These are phyloP conservation scores for Zaprionus inermis DNA, from an alignment of 1,140 invertebrate species.

Conservation along the genomic window DNA sequence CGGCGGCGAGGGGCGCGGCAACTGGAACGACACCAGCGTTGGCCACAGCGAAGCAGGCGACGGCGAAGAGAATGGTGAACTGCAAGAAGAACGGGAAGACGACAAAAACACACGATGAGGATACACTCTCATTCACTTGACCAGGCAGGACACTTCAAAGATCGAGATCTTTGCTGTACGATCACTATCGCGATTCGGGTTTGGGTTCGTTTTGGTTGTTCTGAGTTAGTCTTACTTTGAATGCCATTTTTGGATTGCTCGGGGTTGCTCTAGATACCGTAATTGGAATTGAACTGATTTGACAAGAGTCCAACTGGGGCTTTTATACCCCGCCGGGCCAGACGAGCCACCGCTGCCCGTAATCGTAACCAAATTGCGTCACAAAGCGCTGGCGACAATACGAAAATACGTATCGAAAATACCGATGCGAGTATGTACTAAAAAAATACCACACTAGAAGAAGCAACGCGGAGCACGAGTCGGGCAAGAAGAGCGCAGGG, in stretches of 20 bases:
- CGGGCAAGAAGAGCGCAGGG: neutral
- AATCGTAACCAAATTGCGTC: conserved; percentile 70
- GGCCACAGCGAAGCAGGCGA: conserved; percentile 75
- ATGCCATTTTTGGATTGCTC: conserved; percentile 71
- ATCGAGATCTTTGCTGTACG: neutral
- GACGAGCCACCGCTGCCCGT: conserved; percentile 48
- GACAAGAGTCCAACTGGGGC: conserved; percentile 65
- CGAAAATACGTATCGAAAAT: conserved; percentile 30
- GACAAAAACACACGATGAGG: conserved; percentile 21
- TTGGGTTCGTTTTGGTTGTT: neutral
- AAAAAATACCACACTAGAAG: conserved; percentile 66
- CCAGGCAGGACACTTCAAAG: conserved; percentile 1
- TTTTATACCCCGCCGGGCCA: conserved; percentile 72
- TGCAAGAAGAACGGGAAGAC: conserved; percentile 49
- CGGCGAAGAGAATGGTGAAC: conserved; percentile 77
- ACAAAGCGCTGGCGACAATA: conserved; percentile 67
- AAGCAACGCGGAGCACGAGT: conserved; percentile 52
- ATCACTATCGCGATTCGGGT: neutral
- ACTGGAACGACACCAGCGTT: conserved; percentile 78
- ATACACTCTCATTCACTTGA: conserved; percentile 14
- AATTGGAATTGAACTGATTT: conserved; percentile 82
- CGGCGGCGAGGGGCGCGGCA: conserved; percentile 78
- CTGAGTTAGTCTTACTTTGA: conserved; percentile 71
- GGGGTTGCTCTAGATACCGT: conserved; percentile 81
- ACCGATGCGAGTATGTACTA: conserved; percentile 40